These are phyloP conservation scores for Passer domesticus DNA, from an alignment of 2,113 vertebrate species.

Conservation along the genomic window DNA sequence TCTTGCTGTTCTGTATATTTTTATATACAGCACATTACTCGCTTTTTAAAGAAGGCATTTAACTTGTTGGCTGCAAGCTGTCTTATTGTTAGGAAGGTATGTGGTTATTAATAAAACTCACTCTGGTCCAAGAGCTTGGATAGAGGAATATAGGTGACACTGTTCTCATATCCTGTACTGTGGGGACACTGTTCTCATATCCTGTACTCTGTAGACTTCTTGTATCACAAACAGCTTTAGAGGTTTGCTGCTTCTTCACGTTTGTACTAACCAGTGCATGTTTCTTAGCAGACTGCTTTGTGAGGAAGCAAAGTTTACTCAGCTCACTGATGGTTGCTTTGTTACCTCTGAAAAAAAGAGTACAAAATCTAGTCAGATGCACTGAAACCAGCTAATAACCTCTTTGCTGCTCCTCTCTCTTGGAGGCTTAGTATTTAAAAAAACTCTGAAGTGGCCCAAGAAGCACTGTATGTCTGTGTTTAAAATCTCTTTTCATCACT, in stretches of 20 bases:
- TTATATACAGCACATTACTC: neutral
- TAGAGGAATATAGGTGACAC: neutral
- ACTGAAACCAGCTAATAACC: neutral
- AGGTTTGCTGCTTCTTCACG: neutral
- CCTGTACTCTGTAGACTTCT: neutral
- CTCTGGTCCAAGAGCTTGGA: neutral
- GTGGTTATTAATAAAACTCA: neutral
- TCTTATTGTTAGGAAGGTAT: neutral
- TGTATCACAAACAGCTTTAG: neutral
- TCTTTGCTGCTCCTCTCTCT: neutral
- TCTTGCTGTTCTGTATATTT: constrained; percentile 8
- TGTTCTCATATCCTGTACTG: neutral
- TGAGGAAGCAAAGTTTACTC: neutral
- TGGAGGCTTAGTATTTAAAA: neutral
- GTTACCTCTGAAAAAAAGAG: neutral
- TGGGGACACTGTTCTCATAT: neutral
- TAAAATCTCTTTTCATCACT: neutral
- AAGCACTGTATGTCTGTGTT: neutral
- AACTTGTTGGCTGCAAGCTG: neutral
- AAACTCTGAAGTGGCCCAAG: neutral
- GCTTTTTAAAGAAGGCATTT: neutral
- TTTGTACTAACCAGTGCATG: neutral
- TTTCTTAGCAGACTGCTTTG: neutral
- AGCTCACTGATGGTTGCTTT: neutral
- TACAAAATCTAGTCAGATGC: neutral